Conservation (phyloP, 2,113 vertebrate genomes). For the Candoia aspera region DNA sequence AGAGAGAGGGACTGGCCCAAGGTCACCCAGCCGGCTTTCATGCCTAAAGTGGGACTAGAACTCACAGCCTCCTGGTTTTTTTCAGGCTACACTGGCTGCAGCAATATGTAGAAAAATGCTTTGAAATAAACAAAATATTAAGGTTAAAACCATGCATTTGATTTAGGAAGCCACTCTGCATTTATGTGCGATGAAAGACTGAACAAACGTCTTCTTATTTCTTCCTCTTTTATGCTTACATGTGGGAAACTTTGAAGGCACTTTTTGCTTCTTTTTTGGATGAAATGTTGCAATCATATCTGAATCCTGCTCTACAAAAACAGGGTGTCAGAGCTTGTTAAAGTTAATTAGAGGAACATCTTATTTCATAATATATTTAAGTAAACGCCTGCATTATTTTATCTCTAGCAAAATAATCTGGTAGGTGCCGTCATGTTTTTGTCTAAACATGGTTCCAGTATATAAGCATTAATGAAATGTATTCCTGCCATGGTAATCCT, state of each 20-base stretch:
- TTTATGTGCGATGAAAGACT: not conserved
- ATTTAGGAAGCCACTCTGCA: not conserved
- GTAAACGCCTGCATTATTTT: not conserved
- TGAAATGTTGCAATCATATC: not conserved
- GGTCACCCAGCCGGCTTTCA: too few relatives aligned
- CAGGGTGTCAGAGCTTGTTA: not conserved
- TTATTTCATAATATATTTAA: not conserved
- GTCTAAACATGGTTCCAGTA: not conserved
- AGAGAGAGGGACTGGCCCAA: too few relatives aligned
- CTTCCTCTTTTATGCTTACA: not conserved
- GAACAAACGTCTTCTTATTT: not conserved
- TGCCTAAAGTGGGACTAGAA: too few relatives aligned
- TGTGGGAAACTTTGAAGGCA: not conserved
- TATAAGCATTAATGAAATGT: not conserved
- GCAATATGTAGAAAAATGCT: not conserved
- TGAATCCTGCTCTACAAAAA: not conserved
- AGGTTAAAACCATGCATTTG: not conserved
- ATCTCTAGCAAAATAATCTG: not conserved
- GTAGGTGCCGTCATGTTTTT: not conserved
- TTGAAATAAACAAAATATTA: too few relatives aligned
- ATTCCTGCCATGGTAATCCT: not conserved
- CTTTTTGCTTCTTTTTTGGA: not conserved
- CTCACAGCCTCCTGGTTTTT: too few relatives aligned
- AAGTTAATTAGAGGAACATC: not conserved
- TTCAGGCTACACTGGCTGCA: not conserved